Percentiles rank a stretch among this genome's conserved stretches.
Evolutionary conservation across 2,113 vertebrate species (phyloP).

Genomic region (Carlito syrichta): DNA sequence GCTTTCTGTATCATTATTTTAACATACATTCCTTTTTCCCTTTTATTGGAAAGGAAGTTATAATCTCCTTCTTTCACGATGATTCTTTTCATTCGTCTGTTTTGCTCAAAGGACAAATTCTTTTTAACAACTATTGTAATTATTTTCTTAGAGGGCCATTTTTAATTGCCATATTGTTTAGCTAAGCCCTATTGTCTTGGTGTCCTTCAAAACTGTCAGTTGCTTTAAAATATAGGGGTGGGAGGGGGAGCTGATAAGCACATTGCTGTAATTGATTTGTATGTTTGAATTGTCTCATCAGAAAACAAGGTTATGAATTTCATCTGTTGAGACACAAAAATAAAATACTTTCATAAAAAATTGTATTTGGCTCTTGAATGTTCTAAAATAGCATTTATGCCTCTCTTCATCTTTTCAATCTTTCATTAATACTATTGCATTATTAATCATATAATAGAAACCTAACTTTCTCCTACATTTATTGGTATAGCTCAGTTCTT

Average conservation of each 20-base stretch:
- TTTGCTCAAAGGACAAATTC: constrained; percentile 71
- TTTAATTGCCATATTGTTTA: constrained; percentile 81
- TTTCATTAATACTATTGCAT: background rate
- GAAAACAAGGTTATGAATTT: constrained; percentile 80
- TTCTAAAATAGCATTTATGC: background rate
- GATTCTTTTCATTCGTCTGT: constrained; percentile 71
- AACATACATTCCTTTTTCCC: constrained; percentile 46
- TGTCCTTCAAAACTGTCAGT: constrained; percentile 81
- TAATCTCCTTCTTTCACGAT: constrained; percentile 56
- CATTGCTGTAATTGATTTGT: constrained; percentile 83
- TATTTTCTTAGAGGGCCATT: constrained; percentile 74
- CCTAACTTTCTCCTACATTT: background rate
- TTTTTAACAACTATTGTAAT: constrained; percentile 76
- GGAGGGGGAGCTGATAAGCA: constrained; percentile 77
- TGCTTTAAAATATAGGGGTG: constrained; percentile 76
- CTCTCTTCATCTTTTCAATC: background rate
- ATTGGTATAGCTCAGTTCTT: background rate
- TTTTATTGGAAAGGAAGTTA: constrained; percentile 58
- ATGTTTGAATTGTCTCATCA: constrained; percentile 81
- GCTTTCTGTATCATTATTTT: constrained; percentile 52
- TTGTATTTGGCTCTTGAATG: constrained; percentile 34
- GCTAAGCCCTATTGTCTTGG: constrained; percentile 82
- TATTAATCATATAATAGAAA: constrained; percentile 19
- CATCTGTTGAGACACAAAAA: constrained; percentile 76
- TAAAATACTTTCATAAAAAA: constrained; percentile 79